Base-by-base conservation (phyloP, 2,888 invertebrate genomes). In the Rutpela maculata region DNA sequence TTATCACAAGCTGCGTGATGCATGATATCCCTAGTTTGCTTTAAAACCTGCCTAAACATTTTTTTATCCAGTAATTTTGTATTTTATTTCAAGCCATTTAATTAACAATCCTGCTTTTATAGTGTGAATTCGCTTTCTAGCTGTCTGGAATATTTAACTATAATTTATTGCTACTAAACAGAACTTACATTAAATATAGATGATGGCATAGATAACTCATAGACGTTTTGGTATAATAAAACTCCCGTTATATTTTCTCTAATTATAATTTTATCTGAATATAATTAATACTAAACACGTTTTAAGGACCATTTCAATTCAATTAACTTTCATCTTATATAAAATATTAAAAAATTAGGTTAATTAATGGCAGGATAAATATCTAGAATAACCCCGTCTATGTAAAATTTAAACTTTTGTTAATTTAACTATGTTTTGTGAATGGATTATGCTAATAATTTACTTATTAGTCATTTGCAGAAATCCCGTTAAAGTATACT, bases 401-500 rank as follows among this genome's bases (percentile, higher is more conserved):
- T 50, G 15, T 50, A n/a, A 15, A n/a, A 50, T 6, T 10, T 11
- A 38, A 38, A 38, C 38, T 43, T 50, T 4, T 50, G 5, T 50
- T 50, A 50, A 50, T 50, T 50, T n/a, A 9, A 35, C 31, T 35
- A 0, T 43, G n/a, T 1, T n/a, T 50, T n/a, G 50, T 50, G n/a
- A 50, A 50, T 50, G 50, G 50, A 1, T n/a, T 50, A 50, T 50
- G 50, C 50, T 12, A 50, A 50, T n/a, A 3, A 50, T 6, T 50
- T n/a, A 50, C 5, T n/a, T n/a, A 50, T 50, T 50, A n/a, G 50
- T 12, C 50, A 50, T n/a, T 50, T 50, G n/a, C n/a, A 50, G n/a
- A 50, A n/a, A 50, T 50, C 50, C 50, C 50, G 50, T 50, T 50
- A 50, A 50, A n/a, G n/a, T 50, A 50, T 50, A 50, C 50, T 50